A percentile compares a stretch with the other conserved stretches of the same genome.
Evolutionary conservation across 2,888 invertebrate genomes (phyloP).

Genomic region (Lagria hirta): DNA sequence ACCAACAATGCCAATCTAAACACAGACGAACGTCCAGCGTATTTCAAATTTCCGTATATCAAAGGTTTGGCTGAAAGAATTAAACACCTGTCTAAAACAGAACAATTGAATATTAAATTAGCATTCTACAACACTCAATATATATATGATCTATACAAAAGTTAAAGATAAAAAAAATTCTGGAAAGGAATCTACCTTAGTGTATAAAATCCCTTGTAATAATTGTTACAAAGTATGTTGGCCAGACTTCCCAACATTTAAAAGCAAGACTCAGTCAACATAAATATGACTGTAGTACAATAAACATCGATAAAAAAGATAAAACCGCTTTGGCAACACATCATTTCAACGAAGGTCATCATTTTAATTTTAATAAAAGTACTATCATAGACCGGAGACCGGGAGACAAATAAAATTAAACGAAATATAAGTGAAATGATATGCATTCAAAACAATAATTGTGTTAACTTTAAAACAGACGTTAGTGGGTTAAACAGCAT

Average conservation of each 20-base stretch:
- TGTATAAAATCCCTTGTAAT: constrained; percentile 1
- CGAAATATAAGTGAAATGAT: constrained; percentile 3
- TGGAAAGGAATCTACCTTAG: constrained; percentile 1
- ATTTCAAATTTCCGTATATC: constrained; percentile 4
- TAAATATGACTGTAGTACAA: constrained; percentile 2
- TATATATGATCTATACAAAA: constrained; percentile 4
- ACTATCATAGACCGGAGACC: not conserved
- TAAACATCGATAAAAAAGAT: constrained; percentile 2
- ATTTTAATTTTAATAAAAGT: constrained; percentile 4
- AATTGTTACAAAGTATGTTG: constrained; percentile 2
- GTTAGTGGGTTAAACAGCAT: too few species aligned
- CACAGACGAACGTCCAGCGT: too few species aligned
- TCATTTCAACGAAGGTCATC: constrained; percentile 2
- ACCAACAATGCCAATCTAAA: too few species aligned
- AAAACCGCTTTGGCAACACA: constrained; percentile 3
- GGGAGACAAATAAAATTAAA: constrained; percentile 1
- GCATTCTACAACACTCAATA: constrained; percentile 3
- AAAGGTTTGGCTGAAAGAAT: constrained; percentile 1
- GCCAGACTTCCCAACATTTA: constrained; percentile 3
- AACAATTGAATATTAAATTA: not conserved
- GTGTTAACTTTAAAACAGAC: constrained; percentile 3
- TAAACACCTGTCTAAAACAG: not conserved
- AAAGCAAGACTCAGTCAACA: constrained; percentile 1
- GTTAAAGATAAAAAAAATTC: constrained; percentile 2
- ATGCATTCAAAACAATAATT: constrained; percentile 1